Evolutionary conservation across 2,888 invertebrate species (phyloP), one percentile per base, ranked within the genome.

Genomic region (Noctua janthe): DNA sequence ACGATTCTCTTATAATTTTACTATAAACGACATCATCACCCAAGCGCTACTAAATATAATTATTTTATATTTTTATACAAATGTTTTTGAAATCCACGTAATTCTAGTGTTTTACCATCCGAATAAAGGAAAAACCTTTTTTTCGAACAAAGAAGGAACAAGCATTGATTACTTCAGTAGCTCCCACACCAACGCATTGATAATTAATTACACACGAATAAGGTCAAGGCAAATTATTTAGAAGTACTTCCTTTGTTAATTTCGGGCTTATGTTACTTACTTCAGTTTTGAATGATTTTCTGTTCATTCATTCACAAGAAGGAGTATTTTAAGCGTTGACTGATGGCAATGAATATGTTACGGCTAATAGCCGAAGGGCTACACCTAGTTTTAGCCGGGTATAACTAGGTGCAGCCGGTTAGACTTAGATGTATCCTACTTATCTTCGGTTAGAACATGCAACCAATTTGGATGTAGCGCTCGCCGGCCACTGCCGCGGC

Each of bases 171-270:
- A 78, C 59, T 62, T 81, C 43, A 59, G n/a, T 39, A 47, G n/a
- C 69, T n/a, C 20, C n/a, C 17, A 51, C 39, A 51, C 76, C 49
- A 73, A 39, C 54, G n/a, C 35, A 59, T 56, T 47, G 67, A 54
- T 83, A 47, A 69, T 84, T 84, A 81, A 78, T 78, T 70, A 70
- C 59, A 7, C 10, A 78, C 51, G n/a, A 62, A 23, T 23, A 79
- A 70, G 81, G 79, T 62, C 39, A 64, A 79, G 62, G 59, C 20
- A 70, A 78, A 49, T 20, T 15, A 80, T 59, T 81, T 67, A 10
- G n/a, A 67, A 78, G 69, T 23, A 54, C n/a, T 78, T 84, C 43
- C 77, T 80, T 83, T 67, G 23, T 43, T 51, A 5, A 69, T 78
- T 69, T 67, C n/a, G 5, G 29, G 17, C 39, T 13, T 66, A 59